A percentile compares a stretch with the other conserved stretches of the same genome.
phyloP scores from a whole-genome alignment of 2,888 invertebrate species.

The Orthosia incerta region DNA sequence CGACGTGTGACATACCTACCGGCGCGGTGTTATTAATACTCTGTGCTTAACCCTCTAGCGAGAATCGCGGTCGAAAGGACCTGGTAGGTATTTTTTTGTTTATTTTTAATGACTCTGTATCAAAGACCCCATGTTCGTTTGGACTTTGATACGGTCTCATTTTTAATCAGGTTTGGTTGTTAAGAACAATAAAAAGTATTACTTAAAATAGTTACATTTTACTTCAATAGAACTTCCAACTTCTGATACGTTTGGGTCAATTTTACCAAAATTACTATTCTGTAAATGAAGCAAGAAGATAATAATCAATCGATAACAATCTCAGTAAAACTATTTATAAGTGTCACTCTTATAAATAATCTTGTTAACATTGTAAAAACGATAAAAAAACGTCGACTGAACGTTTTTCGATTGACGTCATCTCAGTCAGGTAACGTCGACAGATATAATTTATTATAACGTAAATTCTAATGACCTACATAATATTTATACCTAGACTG shows the following conservation, averaged over 20 bases:
- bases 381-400: too few species aligned
- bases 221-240: neutral
- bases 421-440: neutral
- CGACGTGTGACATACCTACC: constrained; percentile 59
- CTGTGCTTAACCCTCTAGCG: constrained; percentile 41
- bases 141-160: neutral
- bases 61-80: constrained; percentile 5
- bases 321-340: too few species aligned
- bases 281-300: neutral
- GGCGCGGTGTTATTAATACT: constrained; percentile 68
- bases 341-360: too few species aligned
- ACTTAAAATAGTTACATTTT: neutral
- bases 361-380: neutral
- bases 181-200: neutral
- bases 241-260: neutral
- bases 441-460: neutral
- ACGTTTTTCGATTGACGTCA: neutral
- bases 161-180: neutral
- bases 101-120: too few species aligned
- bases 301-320: too few species aligned
- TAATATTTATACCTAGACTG: neutral
- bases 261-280: neutral
- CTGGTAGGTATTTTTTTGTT: constrained; percentile 8
- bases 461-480: neutral
- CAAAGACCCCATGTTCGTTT: too few species aligned